These are phyloP conservation scores for Zaprionus capensis DNA, from an alignment of 1,140 invertebrate genomes.

Conservation along the genomic window DNA sequence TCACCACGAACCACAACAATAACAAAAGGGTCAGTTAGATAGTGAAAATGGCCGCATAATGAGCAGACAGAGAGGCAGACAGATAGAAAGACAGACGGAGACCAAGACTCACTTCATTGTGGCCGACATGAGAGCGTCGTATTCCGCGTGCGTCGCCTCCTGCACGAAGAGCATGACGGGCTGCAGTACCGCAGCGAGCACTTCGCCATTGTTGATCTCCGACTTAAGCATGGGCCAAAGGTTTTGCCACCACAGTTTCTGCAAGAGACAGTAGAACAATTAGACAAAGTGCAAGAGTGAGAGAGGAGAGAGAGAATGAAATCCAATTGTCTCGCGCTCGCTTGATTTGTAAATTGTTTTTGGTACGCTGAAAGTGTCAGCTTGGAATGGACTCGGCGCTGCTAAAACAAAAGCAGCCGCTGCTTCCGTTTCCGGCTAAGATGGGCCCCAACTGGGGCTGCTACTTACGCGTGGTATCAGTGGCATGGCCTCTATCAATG, in stretches of 20 bases:
- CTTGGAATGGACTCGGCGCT: slow-evolving; percentile 13
- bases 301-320: slow-evolving; percentile 42
- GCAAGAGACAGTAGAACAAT: slow-evolving; percentile 68
- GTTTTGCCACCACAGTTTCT: slow-evolving; percentile 98
- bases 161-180: slow-evolving; percentile 95
- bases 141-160: slow-evolving; percentile 92
- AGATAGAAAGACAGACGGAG: neutral
- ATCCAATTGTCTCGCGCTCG: slow-evolving; percentile 62
- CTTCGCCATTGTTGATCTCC: slow-evolving; percentile 94
- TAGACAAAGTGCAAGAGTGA: slow-evolving; percentile 37
- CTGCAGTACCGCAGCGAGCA: slow-evolving; percentile 94
- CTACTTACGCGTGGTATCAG: slow-evolving; percentile 94
- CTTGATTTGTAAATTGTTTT: slow-evolving; percentile 74
- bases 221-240: slow-evolving; percentile 95
- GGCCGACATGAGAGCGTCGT: slow-evolving; percentile 92
- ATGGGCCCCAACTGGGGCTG: neutral
- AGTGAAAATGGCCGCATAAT: slow-evolving; percentile 32
- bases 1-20: slow-evolving; percentile 29
- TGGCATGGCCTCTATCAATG: slow-evolving; percentile 93
- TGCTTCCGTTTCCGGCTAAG: slow-evolving; percentile 54
- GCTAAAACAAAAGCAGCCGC: slow-evolving; percentile 33
- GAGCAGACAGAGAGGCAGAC: slow-evolving; percentile 6
- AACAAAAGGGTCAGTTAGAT: slow-evolving; percentile 37
- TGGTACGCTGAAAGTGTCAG: slow-evolving; percentile 33
- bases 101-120: slow-evolving; percentile 88